These are phyloP conservation scores for Alethe castanea DNA, from an alignment of 2,113 vertebrate species.

Conservation along the genomic window DNA sequence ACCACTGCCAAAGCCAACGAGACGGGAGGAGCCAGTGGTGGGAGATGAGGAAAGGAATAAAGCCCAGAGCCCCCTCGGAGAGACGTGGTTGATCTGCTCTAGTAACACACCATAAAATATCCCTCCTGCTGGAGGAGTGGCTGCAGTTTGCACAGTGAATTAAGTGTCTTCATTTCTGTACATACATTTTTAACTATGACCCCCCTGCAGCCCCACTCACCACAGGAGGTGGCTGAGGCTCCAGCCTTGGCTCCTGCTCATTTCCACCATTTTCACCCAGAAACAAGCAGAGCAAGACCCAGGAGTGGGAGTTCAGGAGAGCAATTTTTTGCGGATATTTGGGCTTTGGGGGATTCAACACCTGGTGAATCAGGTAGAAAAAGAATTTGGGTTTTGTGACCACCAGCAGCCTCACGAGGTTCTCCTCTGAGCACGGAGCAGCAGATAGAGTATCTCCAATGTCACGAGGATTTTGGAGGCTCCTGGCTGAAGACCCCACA, in stretches of 20 bases:
- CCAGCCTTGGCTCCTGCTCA: background rate
- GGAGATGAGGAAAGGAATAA: rapidly evolving
- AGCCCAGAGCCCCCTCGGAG: rapidly evolving
- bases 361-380: background rate
- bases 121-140: background rate
- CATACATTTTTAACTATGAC: rapidly evolving
- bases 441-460: background rate
- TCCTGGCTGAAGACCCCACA: background rate
- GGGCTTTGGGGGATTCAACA: background rate
- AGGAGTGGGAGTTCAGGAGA: background rate
- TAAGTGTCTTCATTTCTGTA: rapidly evolving
- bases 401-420: rapidly evolving
- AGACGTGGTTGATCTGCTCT: rapidly evolving
- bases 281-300: background rate
- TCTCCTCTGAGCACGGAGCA: background rate
- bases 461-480: background rate
- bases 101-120: rapidly evolving
- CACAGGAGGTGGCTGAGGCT: background rate
- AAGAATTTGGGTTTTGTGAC: background rate
- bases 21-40: rapidly evolving
- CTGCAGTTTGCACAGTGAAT: background rate
- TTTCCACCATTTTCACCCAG: background rate
- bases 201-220: rapidly evolving
- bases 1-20: rapidly evolving
- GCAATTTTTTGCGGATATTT: background rate